Base-by-base conservation (phyloP, 2,888 invertebrate genomes). In the Cryptosula pallasiana region DNA sequence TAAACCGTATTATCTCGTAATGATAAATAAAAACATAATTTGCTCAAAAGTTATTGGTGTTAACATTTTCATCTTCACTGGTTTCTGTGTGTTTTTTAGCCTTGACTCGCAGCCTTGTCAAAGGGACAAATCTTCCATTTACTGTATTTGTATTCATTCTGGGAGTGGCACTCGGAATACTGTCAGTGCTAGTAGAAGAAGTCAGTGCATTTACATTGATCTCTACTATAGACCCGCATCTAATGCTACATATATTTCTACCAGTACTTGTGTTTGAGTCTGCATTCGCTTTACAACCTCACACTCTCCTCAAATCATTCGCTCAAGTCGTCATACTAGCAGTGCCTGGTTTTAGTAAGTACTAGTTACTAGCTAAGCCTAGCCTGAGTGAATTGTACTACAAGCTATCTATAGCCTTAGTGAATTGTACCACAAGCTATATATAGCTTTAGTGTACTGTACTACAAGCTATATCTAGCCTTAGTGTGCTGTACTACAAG, bases 251-350 rank as follows among this genome's bases (percentile, higher is more conserved):
- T 71, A 78, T 83, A 35, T 85, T 86, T 73, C 77, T 86, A 55
- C 86, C 86, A 0, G 80, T 85, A 27, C 80, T 86, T 54, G 82
- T 86, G 58, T 86, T 85, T 77, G 86, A 86, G 73, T 83, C 84
- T 0, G 84, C 86, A 0, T 86, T 84, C 75, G 81, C 81, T 3
- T 82, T 86, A 81, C 84, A 86, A 69, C 78, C 82, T 9, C 84
- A 85, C 74, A 81, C 81, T 0, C 84, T 86, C 74, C 75, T 82
- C 72, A 82, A 80, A 73, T 79, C 81, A 13, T 76, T 83, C 36
- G 73, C 78, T n/a, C 83, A 84, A 75, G 81, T 83, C 35, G 71
- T 83, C 20, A 72, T 83, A 0, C 75, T 85, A 55, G 82, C 84
- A 9, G 77, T 82, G 13, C 83, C 83, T 1, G 84, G 83, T 1